Conservation (phyloP, 2,888 invertebrate genomes). For the Parnassius smintheus region DNA sequence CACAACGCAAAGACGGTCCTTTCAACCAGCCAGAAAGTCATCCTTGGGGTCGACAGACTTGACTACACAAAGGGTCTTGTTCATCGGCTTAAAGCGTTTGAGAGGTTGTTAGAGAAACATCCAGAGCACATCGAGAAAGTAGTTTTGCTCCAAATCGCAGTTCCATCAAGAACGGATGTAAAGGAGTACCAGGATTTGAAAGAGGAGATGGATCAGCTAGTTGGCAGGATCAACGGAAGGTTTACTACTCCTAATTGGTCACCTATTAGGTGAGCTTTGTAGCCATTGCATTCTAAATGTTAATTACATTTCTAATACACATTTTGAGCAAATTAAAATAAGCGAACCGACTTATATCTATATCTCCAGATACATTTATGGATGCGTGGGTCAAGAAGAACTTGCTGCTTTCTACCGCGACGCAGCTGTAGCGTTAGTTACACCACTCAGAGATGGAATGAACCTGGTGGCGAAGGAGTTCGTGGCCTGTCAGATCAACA, state of each 20-base stretch:
- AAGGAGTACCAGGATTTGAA: constrained; percentile 94
- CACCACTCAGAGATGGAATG: constrained; percentile 94
- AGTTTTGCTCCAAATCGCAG: constrained; percentile 90
- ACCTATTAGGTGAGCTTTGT: constrained; percentile 83
- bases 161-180: constrained; percentile 94
- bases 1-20: constrained; percentile 85
- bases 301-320: too few species aligned
- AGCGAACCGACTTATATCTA: not conserved
- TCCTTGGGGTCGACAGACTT: constrained; percentile 92
- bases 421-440: constrained; percentile 92
- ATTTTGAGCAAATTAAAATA: too few species aligned
- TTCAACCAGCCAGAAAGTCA: constrained; percentile 88
- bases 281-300: too few species aligned
- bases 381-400: constrained; percentile 92
- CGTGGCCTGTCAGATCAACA: constrained; percentile 94
- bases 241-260: constrained; percentile 96
- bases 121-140: constrained; percentile 93
- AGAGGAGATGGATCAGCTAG: constrained; percentile 94
- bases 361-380: constrained; percentile 86
- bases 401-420: constrained; percentile 93
- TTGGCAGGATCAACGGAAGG: constrained; percentile 92
- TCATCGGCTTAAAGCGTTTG: constrained; percentile 90
- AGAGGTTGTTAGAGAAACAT: constrained; percentile 88
- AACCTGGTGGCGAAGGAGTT: constrained; percentile 96
- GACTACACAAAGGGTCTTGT: constrained; percentile 96